Evolutionary conservation across 2,888 invertebrate genomes (phyloP).

Genomic region (Polydrusus pterygomalis): DNA sequence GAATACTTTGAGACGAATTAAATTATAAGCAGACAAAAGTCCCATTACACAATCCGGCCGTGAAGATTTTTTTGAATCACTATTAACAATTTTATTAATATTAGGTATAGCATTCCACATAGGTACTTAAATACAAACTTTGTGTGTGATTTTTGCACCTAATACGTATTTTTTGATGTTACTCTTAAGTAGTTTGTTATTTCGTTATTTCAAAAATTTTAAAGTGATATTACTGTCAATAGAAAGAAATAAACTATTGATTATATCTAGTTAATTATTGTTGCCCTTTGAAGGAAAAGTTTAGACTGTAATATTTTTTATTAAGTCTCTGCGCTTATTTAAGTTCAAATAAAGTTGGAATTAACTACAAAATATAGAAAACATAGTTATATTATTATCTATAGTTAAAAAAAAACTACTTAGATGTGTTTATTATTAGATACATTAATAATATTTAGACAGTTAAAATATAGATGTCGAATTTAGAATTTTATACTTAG

Average conservation of each 20-base stretch:
- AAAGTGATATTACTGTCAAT: conserved; percentile 20
- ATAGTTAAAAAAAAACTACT: neutral
- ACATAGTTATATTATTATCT: conserved; percentile 12
- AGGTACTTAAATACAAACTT: neutral
- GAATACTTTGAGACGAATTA: neutral
- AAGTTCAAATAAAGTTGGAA: neutral
- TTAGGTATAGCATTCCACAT: neutral
- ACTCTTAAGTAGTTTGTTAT: neutral
- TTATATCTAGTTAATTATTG: neutral
- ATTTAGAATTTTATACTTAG: conserved; percentile 20
- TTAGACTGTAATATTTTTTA: neutral
- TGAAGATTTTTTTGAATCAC: neutral
- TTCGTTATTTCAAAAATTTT: neutral
- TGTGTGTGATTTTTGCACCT: conserved; percentile 5
- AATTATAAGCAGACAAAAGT: too few relatives aligned
- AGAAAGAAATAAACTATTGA: neutral
- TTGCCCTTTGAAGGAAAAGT: neutral
- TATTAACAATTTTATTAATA: neutral
- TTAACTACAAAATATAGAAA: neutral
- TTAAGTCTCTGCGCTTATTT: neutral
- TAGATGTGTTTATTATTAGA: conserved; percentile 16
- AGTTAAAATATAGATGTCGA: conserved; percentile 16
- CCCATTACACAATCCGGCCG: too few relatives aligned
- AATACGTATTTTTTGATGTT: neutral
- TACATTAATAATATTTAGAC: conserved; percentile 9